Percentiles rank a stretch among this genome's conserved stretches.
These are phyloP conservation scores for Agrotis puta DNA, from an alignment of 2,888 invertebrate species.

Conservation along the genomic window DNA sequence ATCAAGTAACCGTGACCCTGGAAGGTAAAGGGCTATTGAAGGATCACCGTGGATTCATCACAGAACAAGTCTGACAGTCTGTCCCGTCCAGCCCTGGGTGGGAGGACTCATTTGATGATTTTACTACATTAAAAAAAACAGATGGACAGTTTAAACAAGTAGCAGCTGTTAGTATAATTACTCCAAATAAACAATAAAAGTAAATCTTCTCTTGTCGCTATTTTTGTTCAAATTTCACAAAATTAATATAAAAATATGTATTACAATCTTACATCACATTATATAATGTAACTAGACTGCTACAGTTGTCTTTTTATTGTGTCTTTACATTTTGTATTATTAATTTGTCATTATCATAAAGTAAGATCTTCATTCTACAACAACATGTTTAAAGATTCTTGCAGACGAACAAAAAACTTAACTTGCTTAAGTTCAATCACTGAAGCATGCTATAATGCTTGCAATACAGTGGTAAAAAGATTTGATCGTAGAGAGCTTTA, in stretches of 20 bases:
- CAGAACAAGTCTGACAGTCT: too few relatives aligned
- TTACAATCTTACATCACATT: slow-evolving; percentile 1
- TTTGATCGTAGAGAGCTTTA: slow-evolving; percentile 6
- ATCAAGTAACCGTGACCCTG: too few relatives aligned
- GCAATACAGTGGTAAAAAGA: slow-evolving; percentile 10
- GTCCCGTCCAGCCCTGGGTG: too few relatives aligned
- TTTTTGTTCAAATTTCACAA: neutral
- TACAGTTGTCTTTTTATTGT: slow-evolving; percentile 8
- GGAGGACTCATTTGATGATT: too few relatives aligned
- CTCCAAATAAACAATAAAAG: too few relatives aligned
- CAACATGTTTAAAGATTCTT: slow-evolving; percentile 24
- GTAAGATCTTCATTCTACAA: slow-evolving; percentile 35
- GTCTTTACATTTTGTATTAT: slow-evolving; percentile 26
- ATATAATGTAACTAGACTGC: slow-evolving; percentile 9
- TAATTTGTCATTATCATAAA: slow-evolving; percentile 37
- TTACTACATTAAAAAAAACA: too few relatives aligned
- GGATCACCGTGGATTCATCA: too few relatives aligned
- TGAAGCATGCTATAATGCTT: slow-evolving; percentile 26
- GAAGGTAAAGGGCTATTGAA: too few relatives aligned
- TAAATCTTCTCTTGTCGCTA: neutral
- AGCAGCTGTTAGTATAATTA: too few relatives aligned
- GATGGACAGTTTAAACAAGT: too few relatives aligned
- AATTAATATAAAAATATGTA: slow-evolving; percentile 9
- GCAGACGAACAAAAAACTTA: slow-evolving; percentile 31
- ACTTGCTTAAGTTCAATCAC: slow-evolving; percentile 32